Conservation (phyloP, 2,888 invertebrate genomes). For the Xanthia icteritia region DNA sequence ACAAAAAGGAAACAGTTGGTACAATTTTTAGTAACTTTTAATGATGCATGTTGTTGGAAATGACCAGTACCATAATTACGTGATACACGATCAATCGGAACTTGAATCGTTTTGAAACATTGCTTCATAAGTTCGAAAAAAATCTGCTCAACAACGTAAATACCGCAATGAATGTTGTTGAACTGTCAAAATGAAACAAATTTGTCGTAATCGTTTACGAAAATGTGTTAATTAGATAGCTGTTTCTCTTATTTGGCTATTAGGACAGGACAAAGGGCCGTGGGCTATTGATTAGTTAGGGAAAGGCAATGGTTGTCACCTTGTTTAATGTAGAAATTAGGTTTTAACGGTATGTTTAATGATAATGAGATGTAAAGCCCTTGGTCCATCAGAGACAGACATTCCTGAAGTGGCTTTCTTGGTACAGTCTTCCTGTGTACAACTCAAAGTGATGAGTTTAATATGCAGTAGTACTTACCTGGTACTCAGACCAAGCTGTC, state of each 20-base stretch:
- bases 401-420: not conserved
- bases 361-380: not conserved
- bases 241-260: slow-evolving; percentile 25
- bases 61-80: slow-evolving; percentile 29
- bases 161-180: too few species aligned
- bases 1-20: slow-evolving; percentile 8
- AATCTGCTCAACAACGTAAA: too few species aligned
- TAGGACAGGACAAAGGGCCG: slow-evolving; percentile 35
- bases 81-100: too few species aligned
- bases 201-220: too few species aligned
- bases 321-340: slow-evolving; percentile 8
- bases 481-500: too few species aligned
- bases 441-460: too few species aligned
- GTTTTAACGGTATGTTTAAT: not conserved
- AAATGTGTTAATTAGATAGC: too few species aligned
- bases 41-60: slow-evolving; percentile 34
- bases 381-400: not conserved
- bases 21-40: slow-evolving; percentile 32
- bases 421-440: too few species aligned
- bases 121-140: too few species aligned
- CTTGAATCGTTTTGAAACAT: too few species aligned
- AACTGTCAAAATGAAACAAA: too few species aligned
- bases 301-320: slow-evolving; percentile 8
- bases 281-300: slow-evolving; percentile 44
- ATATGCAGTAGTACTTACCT: too few species aligned